Base-by-base conservation (phyloP, 1,140 invertebrate species). In the Subanguina moxae region DNA sequence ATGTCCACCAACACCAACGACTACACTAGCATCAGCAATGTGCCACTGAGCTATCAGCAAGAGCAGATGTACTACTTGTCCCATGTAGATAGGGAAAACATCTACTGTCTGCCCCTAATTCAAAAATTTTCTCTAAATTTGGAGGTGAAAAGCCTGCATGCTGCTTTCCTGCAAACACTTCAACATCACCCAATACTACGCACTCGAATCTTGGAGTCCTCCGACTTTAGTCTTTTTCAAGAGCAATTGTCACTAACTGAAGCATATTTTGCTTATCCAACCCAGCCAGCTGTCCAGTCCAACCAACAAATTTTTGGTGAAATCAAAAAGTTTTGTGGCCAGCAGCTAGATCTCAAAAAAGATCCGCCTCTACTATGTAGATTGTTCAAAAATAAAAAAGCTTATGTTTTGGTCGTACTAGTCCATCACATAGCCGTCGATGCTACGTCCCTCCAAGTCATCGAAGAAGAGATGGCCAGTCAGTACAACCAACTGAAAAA, bases 361-460 rank as follows among this genome's bases (percentile, higher is more conserved):
- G 28, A 57, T 11, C 32, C 42, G 21, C 67, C 67, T 13, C 1
- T 68, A 1, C 17, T 1, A 5, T n/a, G 43, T 21, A 30, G 43
- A 13, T 13, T 68, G 13, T 71, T 68, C 42, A 38, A 70, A 25
- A 25, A 8, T n/a, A 43, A 68, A 19, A 30, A 9, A 3, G n/a
- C 17, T 32, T 30, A 56, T 32, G 9, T 23, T 28, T 11, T 70
- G 17, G 57, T 15, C 57, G n/a, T 68, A 19, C 13, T 25, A 23
- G 17, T 71, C 8, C 67, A 68, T 56, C 67, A 68, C 66, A 25
- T 68, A 25, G 21, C 52, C 9, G 9, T 27, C 19, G 67, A 68
- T 21, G 67, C 67, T 19, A 71, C 67, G 17, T 62, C 38, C 15
- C 72, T 66, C 9, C 21, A 59, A 23, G 9, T 68, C 27, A 67